These are phyloP conservation scores for Agonopterix alstromeriana DNA, from an alignment of 2,888 invertebrate genomes.

Conservation along the genomic window DNA sequence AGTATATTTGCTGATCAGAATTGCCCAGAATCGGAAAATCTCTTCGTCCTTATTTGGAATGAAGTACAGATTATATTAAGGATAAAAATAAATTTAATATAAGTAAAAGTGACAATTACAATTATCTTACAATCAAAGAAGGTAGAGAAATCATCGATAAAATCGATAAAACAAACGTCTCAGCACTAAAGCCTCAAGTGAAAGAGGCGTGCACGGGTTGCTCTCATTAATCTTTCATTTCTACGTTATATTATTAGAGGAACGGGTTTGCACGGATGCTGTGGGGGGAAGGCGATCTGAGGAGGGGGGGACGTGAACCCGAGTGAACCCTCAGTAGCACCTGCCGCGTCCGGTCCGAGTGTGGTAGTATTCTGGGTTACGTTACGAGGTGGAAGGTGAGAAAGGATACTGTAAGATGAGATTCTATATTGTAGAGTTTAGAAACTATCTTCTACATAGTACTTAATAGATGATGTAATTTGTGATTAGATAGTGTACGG, in stretches of 20 bases:
- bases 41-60: no score
- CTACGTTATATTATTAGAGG: constrained; percentile 76
- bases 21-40: no score
- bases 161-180: constrained; percentile 6
- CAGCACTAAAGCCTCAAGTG: constrained; percentile 45
- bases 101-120: no score
- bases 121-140: no score
- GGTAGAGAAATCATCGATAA: neutral
- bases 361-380: constrained; percentile 4
- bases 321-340: constrained; percentile 72
- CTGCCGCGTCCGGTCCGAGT: constrained; percentile 63
- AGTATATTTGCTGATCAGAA: no score
- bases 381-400: neutral
- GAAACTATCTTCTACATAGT: no score
- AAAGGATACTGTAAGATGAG: no score
- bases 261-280: constrained; percentile 75
- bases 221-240: constrained; percentile 77
- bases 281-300: constrained; percentile 28
- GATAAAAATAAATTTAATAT: no score
- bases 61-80: no score
- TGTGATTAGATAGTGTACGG: no score
- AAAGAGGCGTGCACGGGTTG: constrained; percentile 75
- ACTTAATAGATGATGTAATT: no score
- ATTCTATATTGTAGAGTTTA: no score
- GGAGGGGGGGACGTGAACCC: constrained; percentile 56